Conservation (phyloP, 2,797 vertebrate species). For the Strix occidentalis region DNA sequence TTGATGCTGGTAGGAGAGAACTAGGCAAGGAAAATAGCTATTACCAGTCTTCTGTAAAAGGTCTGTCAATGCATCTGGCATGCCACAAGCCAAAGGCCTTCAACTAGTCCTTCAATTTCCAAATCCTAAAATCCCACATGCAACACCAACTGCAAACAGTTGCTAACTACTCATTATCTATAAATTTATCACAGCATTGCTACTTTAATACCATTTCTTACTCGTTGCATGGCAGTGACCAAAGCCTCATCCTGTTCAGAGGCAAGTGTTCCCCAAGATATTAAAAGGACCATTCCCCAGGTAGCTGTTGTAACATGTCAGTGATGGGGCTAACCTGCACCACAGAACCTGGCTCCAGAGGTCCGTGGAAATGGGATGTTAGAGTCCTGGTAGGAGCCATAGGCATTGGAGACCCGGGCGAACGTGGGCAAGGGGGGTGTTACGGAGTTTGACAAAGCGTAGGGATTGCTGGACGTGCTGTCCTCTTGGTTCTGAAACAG, state of each 20-base stretch:
- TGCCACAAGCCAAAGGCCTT: background rate
- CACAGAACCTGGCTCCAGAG: slow-evolving; percentile 95
- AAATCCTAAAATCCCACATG: background rate
- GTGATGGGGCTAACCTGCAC: slow-evolving; percentile 79
- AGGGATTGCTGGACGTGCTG: slow-evolving; percentile 83
- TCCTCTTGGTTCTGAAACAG: slow-evolving; percentile 90
- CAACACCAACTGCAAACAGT: background rate
- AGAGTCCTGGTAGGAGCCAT: slow-evolving; percentile 95
- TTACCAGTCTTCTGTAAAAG: background rate
- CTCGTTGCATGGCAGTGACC: background rate
- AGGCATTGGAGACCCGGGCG: slow-evolving; percentile 91
- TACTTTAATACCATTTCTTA: background rate
- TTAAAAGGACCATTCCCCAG: background rate
- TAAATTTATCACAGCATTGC: background rate
- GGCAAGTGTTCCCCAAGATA: background rate
- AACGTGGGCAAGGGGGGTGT: slow-evolving; percentile 89
- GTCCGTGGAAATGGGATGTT: slow-evolving; percentile 97
- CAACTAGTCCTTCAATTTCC: background rate
- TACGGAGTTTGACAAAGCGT: slow-evolving; percentile 87
- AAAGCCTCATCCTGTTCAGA: background rate
- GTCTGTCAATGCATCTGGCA: background rate
- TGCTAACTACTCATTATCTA: background rate
- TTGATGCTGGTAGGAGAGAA: background rate
- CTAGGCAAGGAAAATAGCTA: background rate
- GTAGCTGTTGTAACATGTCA: background rate